Conservation (phyloP, 2,888 invertebrate genomes). For the Horisme vitalbata region DNA sequence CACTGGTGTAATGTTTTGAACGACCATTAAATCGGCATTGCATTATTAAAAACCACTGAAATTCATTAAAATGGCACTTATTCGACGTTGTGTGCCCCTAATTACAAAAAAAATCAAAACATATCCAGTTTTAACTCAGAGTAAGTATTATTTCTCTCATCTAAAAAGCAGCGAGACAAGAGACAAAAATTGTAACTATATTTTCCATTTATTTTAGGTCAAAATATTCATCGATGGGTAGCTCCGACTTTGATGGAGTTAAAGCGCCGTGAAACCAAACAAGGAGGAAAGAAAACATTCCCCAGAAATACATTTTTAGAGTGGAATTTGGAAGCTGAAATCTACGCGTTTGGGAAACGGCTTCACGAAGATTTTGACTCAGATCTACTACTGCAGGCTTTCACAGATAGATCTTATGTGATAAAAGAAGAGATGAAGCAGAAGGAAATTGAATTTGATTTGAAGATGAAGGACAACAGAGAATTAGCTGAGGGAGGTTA, state of each 20-base stretch:
- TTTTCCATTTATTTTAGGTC: constrained; percentile 42
- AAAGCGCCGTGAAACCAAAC: constrained; percentile 80
- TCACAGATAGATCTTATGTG: constrained; percentile 91
- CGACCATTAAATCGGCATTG: neutral
- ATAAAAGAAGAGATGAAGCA: constrained; percentile 87
- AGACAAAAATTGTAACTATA: neutral
- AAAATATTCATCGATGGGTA: constrained; percentile 84
- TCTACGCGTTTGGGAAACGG: constrained; percentile 94
- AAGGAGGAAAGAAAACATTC: constrained; percentile 79
- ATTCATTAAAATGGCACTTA: constrained; percentile 54
- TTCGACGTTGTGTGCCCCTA: constrained; percentile 58
- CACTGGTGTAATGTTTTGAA: neutral
- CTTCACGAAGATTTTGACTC: constrained; percentile 92
- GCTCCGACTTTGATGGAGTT: constrained; percentile 86
- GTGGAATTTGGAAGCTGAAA: constrained; percentile 94
- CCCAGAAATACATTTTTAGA: constrained; percentile 86
- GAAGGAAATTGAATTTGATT: constrained; percentile 86
- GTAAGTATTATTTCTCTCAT: constrained; percentile 39
- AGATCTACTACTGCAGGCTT: constrained; percentile 87
- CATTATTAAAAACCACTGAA: neutral
- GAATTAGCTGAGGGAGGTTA: constrained; percentile 85
- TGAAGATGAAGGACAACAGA: constrained; percentile 86
- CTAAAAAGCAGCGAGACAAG: neutral
- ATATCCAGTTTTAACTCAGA: constrained; percentile 48
- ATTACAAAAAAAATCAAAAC: constrained; percentile 47